Conservation (phyloP, 2,888 invertebrate genomes). For the Caenorhabditis macrosperma region DNA sequence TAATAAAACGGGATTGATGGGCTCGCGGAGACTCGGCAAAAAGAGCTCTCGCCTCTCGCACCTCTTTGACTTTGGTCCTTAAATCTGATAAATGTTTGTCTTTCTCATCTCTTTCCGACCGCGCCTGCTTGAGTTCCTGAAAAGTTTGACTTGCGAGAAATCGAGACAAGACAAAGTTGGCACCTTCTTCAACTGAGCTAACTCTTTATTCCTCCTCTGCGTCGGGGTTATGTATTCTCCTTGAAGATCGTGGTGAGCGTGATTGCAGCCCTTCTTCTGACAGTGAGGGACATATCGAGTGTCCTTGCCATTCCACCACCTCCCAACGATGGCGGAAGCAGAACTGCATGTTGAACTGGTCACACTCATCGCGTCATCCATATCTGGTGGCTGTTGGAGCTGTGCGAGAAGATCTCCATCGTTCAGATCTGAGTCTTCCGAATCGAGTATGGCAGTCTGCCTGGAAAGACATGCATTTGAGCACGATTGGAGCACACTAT, state of each 20-base stretch:
- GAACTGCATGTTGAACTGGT: slow-evolving; percentile 73
- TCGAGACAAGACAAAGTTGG: neutral
- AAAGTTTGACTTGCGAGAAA: slow-evolving; percentile 39
- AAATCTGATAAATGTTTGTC: slow-evolving; percentile 77
- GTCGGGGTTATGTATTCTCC: slow-evolving; percentile 79
- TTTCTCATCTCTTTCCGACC: slow-evolving; percentile 74
- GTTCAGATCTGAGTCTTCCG: slow-evolving; percentile 65
- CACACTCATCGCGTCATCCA: slow-evolving; percentile 71
- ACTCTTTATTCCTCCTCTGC: slow-evolving; percentile 73
- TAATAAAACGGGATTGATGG: no score
- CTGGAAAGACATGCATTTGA: slow-evolving; percentile 32
- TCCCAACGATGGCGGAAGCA: slow-evolving; percentile 74
- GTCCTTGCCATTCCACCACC: slow-evolving; percentile 79
- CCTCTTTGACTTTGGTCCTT: slow-evolving; percentile 77
- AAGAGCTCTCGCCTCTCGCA: slow-evolving; percentile 43
- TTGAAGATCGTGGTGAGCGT: slow-evolving; percentile 63
- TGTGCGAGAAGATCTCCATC: slow-evolving; percentile 40
- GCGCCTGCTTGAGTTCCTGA: slow-evolving; percentile 70
- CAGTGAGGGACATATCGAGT: slow-evolving; percentile 78
- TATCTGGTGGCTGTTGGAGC: slow-evolving; percentile 28
- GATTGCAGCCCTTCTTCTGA: slow-evolving; percentile 75
- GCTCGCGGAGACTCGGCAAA: neutral
- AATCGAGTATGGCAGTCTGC: slow-evolving; percentile 72
- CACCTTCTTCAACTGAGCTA: slow-evolving; percentile 57
- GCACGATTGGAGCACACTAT: no score